Evolutionary conservation across 2,797 vertebrate genomes (phyloP), one percentile per base, ranked within the genome.

Genomic region (Sarcoramphus papa): DNA sequence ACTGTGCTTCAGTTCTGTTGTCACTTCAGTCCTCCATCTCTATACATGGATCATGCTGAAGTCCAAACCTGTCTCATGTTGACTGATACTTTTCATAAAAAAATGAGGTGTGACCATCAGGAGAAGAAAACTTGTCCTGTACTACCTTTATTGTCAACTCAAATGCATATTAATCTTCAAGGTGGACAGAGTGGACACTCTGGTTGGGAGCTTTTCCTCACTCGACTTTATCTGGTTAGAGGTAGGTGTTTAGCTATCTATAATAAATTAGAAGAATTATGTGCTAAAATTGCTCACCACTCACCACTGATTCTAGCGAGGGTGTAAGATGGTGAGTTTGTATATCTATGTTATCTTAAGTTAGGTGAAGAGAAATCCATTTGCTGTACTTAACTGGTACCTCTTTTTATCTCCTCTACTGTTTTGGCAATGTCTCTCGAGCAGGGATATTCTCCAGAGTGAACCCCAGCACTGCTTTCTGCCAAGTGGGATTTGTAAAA

Each of bases 321-420:
- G 10, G 4, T 22, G 90, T 47, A 51, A 82, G 22, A 51, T 9
- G 2, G 1, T 23, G 5, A 51, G 2, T 68, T 74, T 77, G 5
- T 4, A 17, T 10, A 64, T 18, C 19, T 62, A 10, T 0, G 0
- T 56, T 67, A 50, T 60, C 6, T 33, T 54, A 64, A 33, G 1
- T 40, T 75, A 82, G 20, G 5, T 45, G 37, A 64, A 30, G 5
- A 13, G 4, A 76, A 51, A 79, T 85, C 2, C 10, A 5, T 47
- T 21, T 63, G 2, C 23, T 50, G 11, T 75, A 6, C 14, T 64
- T 70, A 63, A 50, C 6, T 54, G 4, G 1, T 33, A 56, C 8
- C 5, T 48, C 5, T 50, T 53, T 77, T 75, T 18, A 19, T 37
- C 11, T 64, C 31, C 23, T 65, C 9, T 54, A 12, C 10, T 67